phyloP scores from a whole-genome alignment of 1,140 invertebrate genomes.

The Drosophila nigrodunni region DNA sequence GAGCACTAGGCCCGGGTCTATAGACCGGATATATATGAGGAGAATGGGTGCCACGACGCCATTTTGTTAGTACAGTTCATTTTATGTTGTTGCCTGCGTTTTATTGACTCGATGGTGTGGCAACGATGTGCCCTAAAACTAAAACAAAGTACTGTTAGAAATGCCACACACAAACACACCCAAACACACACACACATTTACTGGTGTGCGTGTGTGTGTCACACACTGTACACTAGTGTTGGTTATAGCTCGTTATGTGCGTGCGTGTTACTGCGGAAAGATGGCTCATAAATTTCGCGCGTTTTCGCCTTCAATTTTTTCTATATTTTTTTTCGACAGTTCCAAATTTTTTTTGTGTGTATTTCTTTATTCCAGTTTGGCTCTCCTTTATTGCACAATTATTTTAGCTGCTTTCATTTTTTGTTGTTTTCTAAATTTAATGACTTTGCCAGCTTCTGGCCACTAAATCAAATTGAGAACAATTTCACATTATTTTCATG shows the following conservation, averaged over 20 bases:
- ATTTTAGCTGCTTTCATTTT: conserved; percentile 61
- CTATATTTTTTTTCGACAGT: conserved; percentile 12
- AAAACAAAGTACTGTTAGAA: conserved; percentile 82
- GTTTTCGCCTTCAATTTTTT: conserved; percentile 76
- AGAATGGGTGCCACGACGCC: conserved; percentile 44
- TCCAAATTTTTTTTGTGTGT: conserved; percentile 45
- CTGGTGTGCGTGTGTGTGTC: conserved; percentile 9
- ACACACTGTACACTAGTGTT: conserved; percentile 45
- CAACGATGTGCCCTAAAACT: conserved; percentile 69
- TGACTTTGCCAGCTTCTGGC: conserved; percentile 65
- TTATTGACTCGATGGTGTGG: conserved; percentile 67
- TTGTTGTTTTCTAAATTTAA: conserved; percentile 68
- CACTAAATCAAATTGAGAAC: conserved; percentile 74
- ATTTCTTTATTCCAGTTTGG: conserved; percentile 34
- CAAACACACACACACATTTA: conserved; percentile 41
- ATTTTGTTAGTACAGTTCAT: conserved; percentile 69
- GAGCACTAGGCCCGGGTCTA: conserved; percentile 10
- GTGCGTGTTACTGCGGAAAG: conserved; percentile 81
- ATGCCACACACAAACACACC: conserved; percentile 51
- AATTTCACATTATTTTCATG: conserved; percentile 43
- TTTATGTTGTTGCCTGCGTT: conserved; percentile 81
- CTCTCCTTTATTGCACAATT: conserved; percentile 66
- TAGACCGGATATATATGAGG: conserved; percentile 34
- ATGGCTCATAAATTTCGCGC: conserved; percentile 80
- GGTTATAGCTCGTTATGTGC: conserved; percentile 78